Evolutionary conservation across 2,888 invertebrate genomes (phyloP).

Genomic region (Onthophagus sagittarius): DNA sequence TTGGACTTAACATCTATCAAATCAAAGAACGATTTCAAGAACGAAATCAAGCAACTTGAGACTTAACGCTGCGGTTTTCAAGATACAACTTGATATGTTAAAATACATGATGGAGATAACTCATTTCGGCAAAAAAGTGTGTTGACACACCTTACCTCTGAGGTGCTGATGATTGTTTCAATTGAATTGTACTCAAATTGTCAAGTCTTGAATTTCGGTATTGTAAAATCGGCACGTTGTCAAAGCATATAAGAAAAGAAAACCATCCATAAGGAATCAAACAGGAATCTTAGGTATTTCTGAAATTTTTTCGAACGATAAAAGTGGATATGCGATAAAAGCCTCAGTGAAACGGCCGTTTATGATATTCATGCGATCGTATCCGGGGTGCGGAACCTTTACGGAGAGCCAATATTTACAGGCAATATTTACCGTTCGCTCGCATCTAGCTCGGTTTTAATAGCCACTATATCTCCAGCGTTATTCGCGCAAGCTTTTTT

Average conservation of each 20-base stretch:
- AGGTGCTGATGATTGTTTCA: too few relatives aligned
- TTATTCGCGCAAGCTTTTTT: not conserved
- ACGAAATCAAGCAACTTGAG: too few relatives aligned
- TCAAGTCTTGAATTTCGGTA: too few relatives aligned
- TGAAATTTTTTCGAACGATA: not conserved
- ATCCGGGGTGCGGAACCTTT: not conserved
- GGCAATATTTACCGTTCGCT: conserved; percentile 46
- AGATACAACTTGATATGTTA: too few relatives aligned
- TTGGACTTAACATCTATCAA: too few relatives aligned
- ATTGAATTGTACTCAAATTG: too few relatives aligned
- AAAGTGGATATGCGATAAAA: not conserved
- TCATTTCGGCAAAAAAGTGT: too few relatives aligned
- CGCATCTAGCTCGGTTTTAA: conserved; percentile 43
- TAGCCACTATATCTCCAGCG: conserved; percentile 34
- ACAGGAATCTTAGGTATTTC: not conserved
- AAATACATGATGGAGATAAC: too few relatives aligned
- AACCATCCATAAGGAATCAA: not conserved
- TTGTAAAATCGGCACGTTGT: not conserved
- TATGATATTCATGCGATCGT: not conserved
- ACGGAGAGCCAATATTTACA: conserved; percentile 40
- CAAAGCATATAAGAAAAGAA: not conserved
- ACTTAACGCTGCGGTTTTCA: too few relatives aligned
- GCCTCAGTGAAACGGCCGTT: not conserved
- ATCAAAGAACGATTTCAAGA: too few relatives aligned
- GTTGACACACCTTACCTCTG: too few relatives aligned